Evolutionary conservation across 1,140 invertebrate species (phyloP), one percentile per base, ranked within the genome.

Genomic region (Brachionus asplanchnoidis): DNA sequence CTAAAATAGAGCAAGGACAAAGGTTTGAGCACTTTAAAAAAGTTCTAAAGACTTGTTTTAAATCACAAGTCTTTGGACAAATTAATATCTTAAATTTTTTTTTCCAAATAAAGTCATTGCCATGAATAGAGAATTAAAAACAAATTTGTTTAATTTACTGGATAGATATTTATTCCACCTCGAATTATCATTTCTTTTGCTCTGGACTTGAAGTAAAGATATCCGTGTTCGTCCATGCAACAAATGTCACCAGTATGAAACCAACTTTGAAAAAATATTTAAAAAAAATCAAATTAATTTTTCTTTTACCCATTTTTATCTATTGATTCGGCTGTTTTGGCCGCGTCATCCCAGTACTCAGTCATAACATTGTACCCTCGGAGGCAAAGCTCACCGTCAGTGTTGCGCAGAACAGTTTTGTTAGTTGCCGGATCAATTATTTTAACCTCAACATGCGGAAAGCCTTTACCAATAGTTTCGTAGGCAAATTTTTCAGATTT

Each of bases 141-240:
- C 2, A 28, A 28, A 2, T 28, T 3, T 28, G 1, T 28, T 28
- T 1, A 28, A 28, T 95, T 56, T 28, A 92, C 93, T 0, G 95
- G 95, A 86, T 90, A 91, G 68, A 97, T 93, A 89, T 97, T 97
- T 89, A 97, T 95, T 36, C 96, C 95, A 56, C 96, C 95, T 84
- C 95, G 90, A 44, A 96, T 97, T 53, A 97, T 93, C 92, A 97
- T 92, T 86, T 97, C 95, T 88, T 97, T 97, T 3, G 94, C 89
- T 78, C 96, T 91, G 2, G 96, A 95, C 53, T 95, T 92, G 80
- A 97, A 92, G 84, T 90, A 88, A 0, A 94, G 93, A 87, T 94
- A 95, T 1, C 95, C 95, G 86, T 95, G 91, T 84, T 92, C 91
- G 83, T 93, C 90, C 84, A 97, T 90, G 0, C 93, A 87, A 50